A percentile compares a stretch with the other conserved stretches of the same genome.
These are phyloP conservation scores for Dromiciops gliroides DNA, from an alignment of 2,113 vertebrate species.

Conservation along the genomic window DNA sequence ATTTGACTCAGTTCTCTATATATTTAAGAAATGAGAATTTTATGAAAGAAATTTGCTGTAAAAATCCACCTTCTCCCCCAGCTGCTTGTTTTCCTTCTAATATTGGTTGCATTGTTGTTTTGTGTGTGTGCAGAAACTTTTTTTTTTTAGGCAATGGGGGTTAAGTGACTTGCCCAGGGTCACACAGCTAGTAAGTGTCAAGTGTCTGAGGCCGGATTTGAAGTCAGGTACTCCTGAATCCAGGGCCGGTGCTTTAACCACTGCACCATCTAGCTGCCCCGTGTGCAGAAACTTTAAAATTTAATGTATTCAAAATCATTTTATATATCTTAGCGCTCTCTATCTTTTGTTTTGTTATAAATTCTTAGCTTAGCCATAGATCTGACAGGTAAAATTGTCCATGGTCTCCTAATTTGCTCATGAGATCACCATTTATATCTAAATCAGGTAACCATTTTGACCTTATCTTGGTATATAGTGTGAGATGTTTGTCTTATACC, in stretches of 20 bases:
- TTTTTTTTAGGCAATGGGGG: no score
- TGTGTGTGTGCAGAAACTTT: background rate
- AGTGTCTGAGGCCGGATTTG: no score
- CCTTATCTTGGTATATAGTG: background rate
- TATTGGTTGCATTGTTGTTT: background rate
- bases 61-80: background rate
- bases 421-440: background rate
- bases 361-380: background rate
- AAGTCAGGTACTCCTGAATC: no score
- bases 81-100: background rate
- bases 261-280: no score
- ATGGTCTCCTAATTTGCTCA: no score
- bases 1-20: background rate
- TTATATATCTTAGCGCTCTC: background rate
- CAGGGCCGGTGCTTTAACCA: no score
- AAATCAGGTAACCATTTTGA: background rate
- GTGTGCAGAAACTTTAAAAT: background rate
- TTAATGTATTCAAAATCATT: background rate
- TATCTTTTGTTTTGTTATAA: background rate
- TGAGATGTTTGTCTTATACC: background rate
- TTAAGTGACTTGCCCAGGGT: no score
- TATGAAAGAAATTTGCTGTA: background rate
- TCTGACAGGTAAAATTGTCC: background rate
- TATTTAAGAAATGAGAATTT: background rate
- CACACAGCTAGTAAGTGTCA: no score